Evolutionary conservation across 1,140 invertebrate genomes (phyloP), one percentile per base, ranked within the genome.

Genomic region (Drosophila nigrodunni): DNA sequence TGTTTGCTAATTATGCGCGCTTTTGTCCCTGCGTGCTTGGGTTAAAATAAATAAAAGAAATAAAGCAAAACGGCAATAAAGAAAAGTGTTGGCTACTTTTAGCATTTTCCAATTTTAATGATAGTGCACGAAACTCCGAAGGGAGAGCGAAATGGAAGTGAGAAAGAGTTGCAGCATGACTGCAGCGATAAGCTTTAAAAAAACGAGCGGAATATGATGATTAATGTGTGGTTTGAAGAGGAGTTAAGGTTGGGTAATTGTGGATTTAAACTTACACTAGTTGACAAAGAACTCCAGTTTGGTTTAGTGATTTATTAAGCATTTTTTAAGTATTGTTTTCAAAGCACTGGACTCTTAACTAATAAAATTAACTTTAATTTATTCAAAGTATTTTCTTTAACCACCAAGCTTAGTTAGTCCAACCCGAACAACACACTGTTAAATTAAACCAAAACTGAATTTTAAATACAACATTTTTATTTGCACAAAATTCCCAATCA

Each of bases 101-200:
- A 74, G 68, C 73, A 71, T 68, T 80, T 80, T 80, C 39, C 76
- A 79, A 82, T 86, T 87, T 79, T 82, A 86, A 86, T 87, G 83
- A 79, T 79, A 87, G 82, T 87, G 76, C 78, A 87, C 79, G 82
- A 67, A 73, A 50, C 35, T 7, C 10, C 21, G 7, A 9, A 18
- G 39, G 1, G 8, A 46, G n/a, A 46, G 2, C 7, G 44, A 15
- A 15, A 47, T 15, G 15, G 44, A 8, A 21, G 46, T 1, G 46
- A 47, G 46, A 47, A 18, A 47, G 46, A 18, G 46, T 8, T 9
- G 9, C 7, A 46, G 43, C 13, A 46, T 2, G 25, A 35, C 8
- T n/a, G 10, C 13, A 11, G 49, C 75, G 79, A 82, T 83, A 85
- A 80, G 72, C 67, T 10, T 9, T 34, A 50, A 44, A 72, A 21